Conservation (phyloP, 2,113 vertebrate genomes). For the Sisor rabdophorus region DNA sequence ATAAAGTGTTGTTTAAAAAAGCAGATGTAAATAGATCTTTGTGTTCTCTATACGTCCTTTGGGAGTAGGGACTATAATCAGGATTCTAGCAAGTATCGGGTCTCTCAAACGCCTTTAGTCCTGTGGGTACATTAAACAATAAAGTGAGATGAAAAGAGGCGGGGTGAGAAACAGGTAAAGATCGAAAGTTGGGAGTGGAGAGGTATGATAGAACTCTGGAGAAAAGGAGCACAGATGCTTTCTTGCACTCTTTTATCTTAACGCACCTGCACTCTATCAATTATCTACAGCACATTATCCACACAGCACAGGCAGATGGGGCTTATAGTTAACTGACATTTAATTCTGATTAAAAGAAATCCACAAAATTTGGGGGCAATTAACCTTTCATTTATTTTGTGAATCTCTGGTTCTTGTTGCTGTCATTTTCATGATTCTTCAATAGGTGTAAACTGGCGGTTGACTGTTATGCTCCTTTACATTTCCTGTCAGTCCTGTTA, state of each 20-base stretch:
- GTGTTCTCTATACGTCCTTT: conserved; percentile 44
- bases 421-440: neutral
- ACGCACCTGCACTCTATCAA: conserved; percentile 28
- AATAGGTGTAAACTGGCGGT: conserved; percentile 22
- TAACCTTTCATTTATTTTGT: neutral
- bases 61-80: conserved; percentile 21
- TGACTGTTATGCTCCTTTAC: neutral
- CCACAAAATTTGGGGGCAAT: neutral
- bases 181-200: conserved; percentile 13
- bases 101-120: conserved; percentile 31
- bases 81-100: conserved; percentile 31
- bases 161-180: neutral
- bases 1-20: conserved; percentile 41
- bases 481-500: conserved; percentile 2
- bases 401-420: neutral
- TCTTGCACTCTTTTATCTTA: conserved; percentile 33
- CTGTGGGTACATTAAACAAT: conserved; percentile 18
- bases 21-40: conserved; percentile 41
- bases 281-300: conserved; percentile 16
- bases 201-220: conserved; percentile 35
- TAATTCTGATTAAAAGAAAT: neutral
- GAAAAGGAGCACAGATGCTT: conserved; percentile 44
- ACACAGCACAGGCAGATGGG: conserved; percentile 21
- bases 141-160: neutral
- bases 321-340: conserved; percentile 6